These are phyloP conservation scores for Copsychus sechellarum DNA, from an alignment of 2,113 vertebrate species.

Conservation along the genomic window DNA sequence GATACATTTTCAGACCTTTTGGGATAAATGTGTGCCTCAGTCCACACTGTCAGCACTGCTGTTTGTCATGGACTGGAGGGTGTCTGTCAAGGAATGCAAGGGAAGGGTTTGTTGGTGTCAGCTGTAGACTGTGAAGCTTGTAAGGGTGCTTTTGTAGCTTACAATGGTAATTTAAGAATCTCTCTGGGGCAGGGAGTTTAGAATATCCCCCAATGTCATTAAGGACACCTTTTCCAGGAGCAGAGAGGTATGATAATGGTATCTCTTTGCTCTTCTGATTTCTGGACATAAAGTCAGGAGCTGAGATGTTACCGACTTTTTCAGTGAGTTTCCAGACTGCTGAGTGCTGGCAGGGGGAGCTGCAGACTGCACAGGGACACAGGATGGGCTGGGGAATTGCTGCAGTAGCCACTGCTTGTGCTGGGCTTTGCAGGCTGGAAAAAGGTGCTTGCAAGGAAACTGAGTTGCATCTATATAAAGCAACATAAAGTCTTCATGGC, in stretches of 20 bases:
- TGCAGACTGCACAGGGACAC: accelerated
- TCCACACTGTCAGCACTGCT: background rate
- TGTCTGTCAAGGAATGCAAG: background rate
- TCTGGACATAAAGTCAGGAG: background rate
- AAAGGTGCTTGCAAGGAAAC: background rate
- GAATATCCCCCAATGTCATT: background rate
- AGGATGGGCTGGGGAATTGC: background rate
- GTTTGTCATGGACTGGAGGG: background rate
- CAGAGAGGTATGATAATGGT: background rate
- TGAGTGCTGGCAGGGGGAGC: background rate
- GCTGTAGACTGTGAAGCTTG: background rate
- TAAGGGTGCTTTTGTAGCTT: background rate
- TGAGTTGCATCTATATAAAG: background rate
- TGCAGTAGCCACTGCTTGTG: background rate
- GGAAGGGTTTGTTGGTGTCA: background rate
- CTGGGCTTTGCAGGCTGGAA: background rate
- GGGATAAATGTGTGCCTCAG: background rate
- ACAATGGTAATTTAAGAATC: background rate
- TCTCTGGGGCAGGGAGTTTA: background rate
- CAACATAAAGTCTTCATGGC: background rate
- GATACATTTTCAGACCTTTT: background rate
- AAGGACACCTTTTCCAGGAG: background rate
- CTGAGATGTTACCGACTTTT: background rate
- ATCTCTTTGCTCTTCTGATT: background rate
- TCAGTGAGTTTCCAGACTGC: background rate